A percentile compares a stretch with the other conserved stretches of the same genome.
These are phyloP conservation scores for Cuniculus paca DNA, from an alignment of 2,797 vertebrate species.

Conservation along the genomic window DNA sequence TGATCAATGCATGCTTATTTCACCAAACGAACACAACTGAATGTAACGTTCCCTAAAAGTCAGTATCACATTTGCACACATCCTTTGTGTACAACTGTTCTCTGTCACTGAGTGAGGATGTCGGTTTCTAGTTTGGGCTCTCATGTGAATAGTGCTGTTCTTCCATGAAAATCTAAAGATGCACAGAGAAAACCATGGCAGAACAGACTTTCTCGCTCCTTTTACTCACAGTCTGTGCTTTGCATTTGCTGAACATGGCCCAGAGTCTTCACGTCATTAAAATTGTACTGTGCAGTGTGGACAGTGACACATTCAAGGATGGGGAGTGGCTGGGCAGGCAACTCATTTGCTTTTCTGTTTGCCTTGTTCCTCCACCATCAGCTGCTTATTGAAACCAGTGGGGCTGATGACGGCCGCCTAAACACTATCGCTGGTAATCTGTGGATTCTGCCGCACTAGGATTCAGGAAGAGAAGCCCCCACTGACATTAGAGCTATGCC, in stretches of 20 bases:
- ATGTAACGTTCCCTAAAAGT: not conserved
- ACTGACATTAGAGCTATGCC: not conserved
- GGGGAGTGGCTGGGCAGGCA: not conserved
- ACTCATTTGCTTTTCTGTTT: not conserved
- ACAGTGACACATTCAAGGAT: not conserved
- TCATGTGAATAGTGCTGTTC: not conserved
- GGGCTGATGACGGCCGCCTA: not conserved
- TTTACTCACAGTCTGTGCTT: not conserved
- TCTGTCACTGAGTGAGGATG: not conserved
- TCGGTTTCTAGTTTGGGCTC: not conserved
- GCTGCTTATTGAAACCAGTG: not conserved
- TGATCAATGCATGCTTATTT: not conserved
- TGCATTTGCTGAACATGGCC: not conserved
- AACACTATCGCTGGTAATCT: not conserved
- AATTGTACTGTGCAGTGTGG: not conserved
- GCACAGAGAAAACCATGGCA: not conserved
- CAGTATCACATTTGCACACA: not conserved
- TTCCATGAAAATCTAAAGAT: constrained; percentile 7
- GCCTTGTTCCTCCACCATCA: not conserved
- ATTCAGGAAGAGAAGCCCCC: not conserved
- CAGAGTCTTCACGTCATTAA: not conserved
- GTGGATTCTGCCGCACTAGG: not conserved
- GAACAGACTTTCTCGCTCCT: not conserved
- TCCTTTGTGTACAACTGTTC: not conserved
- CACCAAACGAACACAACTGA: not conserved